phyloP scores from a whole-genome alignment of 2,797 vertebrate species.

The Chiloscyllium punctatum region DNA sequence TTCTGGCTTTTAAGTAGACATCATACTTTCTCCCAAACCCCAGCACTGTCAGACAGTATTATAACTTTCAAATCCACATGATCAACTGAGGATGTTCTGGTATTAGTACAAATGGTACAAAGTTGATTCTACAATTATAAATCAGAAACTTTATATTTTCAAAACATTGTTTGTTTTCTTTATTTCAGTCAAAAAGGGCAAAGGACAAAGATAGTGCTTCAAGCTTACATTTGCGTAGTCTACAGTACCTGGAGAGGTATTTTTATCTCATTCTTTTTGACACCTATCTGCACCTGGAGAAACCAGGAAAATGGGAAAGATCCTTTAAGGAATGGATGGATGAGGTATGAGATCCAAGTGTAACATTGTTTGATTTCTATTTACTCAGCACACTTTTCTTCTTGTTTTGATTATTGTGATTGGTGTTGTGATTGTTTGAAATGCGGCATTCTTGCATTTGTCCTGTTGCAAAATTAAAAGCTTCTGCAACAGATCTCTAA shows the following conservation, averaged over 20 bases:
- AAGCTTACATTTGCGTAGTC: constrained; percentile 11
- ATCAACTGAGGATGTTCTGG: neutral
- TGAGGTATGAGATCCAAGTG: constrained; percentile 12
- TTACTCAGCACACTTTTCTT: neutral
- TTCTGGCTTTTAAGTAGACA: neutral
- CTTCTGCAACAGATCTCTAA: neutral
- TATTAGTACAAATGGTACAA: neutral
- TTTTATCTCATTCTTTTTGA: constrained; percentile 37
- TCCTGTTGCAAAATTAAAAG: neutral
- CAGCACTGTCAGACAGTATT: neutral
- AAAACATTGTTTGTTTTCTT: neutral
- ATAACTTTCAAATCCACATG: neutral
- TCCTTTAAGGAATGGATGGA: constrained; percentile 34
- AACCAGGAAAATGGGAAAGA: constrained; percentile 32
- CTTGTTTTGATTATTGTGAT: no score
- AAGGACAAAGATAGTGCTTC: constrained; percentile 8
- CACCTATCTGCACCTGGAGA: constrained; percentile 37
- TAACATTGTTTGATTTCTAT: neutral
- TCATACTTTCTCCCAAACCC: neutral
- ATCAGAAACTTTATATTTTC: neutral
- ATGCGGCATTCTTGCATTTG: neutral
- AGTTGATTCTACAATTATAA: neutral
- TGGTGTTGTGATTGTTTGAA: neutral
- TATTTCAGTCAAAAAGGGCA: neutral
- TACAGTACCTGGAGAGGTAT: constrained; percentile 33